These are phyloP conservation scores for Gnathonemus echidnorhynchus DNA, from an alignment of 2,113 vertebrate species.

Conservation along the genomic window DNA sequence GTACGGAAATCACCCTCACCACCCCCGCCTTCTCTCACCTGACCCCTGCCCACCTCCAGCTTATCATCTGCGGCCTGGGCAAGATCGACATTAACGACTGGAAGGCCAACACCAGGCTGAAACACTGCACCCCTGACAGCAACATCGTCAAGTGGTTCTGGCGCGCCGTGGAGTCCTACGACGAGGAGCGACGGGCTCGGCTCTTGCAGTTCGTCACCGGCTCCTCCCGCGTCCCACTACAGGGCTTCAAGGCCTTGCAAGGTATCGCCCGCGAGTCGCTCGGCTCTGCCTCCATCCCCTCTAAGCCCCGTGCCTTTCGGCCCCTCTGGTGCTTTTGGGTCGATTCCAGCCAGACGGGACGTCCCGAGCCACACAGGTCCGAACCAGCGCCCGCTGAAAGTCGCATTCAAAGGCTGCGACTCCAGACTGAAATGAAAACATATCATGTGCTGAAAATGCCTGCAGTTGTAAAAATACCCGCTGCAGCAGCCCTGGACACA, in stretches of 20 bases:
- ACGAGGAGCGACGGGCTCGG: slow-evolving; percentile 87
- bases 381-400: background rate
- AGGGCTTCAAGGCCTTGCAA: slow-evolving; percentile 97
- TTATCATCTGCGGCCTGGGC: slow-evolving; percentile 93
- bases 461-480: background rate
- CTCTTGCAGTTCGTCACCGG: slow-evolving; percentile 97
- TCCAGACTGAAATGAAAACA: slow-evolving; percentile 12
- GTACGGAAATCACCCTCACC: background rate
- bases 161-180: slow-evolving; percentile 94
- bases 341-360: slow-evolving; percentile 24
- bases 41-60: slow-evolving; percentile 54
- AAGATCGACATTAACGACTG: slow-evolving; percentile 97
- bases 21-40: background rate
- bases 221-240: slow-evolving; percentile 90
- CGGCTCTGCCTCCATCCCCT: background rate
- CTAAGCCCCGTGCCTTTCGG: background rate
- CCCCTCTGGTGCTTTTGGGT: background rate
- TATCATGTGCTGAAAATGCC: background rate
- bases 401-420: background rate
- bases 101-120: slow-evolving; percentile 95
- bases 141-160: slow-evolving; percentile 98
- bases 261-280: slow-evolving; percentile 51
- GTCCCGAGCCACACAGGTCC: background rate
- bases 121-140: slow-evolving; percentile 94
- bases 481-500: background rate